These are phyloP conservation scores for Caenorhabditis doughertyi DNA, from an alignment of 2,888 invertebrate species.

Conservation along the genomic window DNA sequence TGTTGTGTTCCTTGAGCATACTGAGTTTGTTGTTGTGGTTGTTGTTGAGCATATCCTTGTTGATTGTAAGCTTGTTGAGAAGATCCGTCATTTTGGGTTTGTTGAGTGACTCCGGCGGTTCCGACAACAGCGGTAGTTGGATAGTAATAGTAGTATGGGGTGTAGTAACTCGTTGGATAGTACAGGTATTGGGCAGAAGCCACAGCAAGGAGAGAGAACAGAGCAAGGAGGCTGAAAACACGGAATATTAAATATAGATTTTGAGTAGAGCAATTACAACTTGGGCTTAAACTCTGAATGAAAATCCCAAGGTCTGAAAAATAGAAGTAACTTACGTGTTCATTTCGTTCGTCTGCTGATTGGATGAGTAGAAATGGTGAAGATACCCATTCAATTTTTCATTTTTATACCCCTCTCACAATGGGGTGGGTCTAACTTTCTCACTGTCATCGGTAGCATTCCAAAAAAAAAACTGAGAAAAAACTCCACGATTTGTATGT, in stretches of 20 bases:
- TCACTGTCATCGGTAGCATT: slow-evolving; percentile 32
- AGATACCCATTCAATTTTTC: not conserved
- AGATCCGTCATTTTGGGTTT: slow-evolving; percentile 44
- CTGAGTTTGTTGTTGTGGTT: slow-evolving; percentile 29
- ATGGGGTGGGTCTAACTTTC: slow-evolving; percentile 47
- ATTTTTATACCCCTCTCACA: slow-evolving; percentile 48
- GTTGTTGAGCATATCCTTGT: slow-evolving; percentile 46
- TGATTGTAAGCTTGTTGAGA: slow-evolving; percentile 32
- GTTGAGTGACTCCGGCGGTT: slow-evolving; percentile 22
- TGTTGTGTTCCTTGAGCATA: slow-evolving; percentile 35
- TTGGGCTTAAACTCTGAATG: too few relatives aligned
- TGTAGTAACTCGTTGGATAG: slow-evolving; percentile 70
- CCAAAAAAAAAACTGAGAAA: slow-evolving; percentile 29
- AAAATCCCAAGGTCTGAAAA: too few relatives aligned
- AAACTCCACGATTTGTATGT: slow-evolving; percentile 30
- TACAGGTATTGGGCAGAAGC: slow-evolving; percentile 67
- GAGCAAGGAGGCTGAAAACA: slow-evolving; percentile 58
- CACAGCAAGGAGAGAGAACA: slow-evolving; percentile 53
- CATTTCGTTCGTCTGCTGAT: slow-evolving; percentile 53
- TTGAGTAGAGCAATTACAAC: too few relatives aligned
- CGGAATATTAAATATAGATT: not conserved
- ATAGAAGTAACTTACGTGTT: slow-evolving; percentile 51
- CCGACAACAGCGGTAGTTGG: slow-evolving; percentile 59
- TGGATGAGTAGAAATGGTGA: slow-evolving; percentile 40
- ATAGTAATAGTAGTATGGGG: slow-evolving; percentile 67